A percentile compares a stretch with the other conserved stretches of the same genome.
Conservation (phyloP, 2,888 invertebrate species). For the Himalopsyche kuldschensis region DNA sequence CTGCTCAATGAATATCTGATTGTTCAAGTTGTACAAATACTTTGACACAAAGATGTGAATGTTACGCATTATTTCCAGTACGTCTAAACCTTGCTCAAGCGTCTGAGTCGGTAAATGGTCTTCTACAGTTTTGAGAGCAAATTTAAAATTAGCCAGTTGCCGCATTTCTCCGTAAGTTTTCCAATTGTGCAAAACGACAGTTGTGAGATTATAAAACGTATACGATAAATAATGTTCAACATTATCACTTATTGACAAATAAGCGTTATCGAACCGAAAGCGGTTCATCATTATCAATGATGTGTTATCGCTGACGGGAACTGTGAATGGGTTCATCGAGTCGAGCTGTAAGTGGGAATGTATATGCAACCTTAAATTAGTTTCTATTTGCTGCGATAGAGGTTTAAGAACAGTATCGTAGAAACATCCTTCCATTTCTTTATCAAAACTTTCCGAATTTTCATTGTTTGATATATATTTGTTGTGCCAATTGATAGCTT, state of each 20-base stretch:
- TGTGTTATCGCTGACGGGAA: slow-evolving; percentile 66
- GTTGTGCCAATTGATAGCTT: slow-evolving; percentile 50
- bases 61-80: slow-evolving; percentile 95
- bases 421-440: slow-evolving; percentile 52
- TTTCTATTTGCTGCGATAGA: slow-evolving; percentile 87
- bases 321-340: slow-evolving; percentile 71
- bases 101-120: slow-evolving; percentile 95
- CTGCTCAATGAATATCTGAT: slow-evolving; percentile 93
- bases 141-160: slow-evolving; percentile 83
- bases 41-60: slow-evolving; percentile 92
- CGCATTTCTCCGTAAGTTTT: slow-evolving; percentile 97
- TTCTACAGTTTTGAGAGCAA: slow-evolving; percentile 79
- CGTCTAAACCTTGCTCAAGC: slow-evolving; percentile 94
- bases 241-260: slow-evolving; percentile 66
- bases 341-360: slow-evolving; percentile 86
- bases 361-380: slow-evolving; percentile 87
- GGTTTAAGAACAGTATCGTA: slow-evolving; percentile 66
- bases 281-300: slow-evolving; percentile 63
- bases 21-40: slow-evolving; percentile 93
- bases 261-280: slow-evolving; percentile 58
- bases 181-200: slow-evolving; percentile 97
- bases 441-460: slow-evolving; percentile 48
- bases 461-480: slow-evolving; percentile 45
- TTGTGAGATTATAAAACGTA: slow-evolving; percentile 96
- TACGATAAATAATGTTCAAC: slow-evolving; percentile 91